phyloP scores from a whole-genome alignment of 2,797 vertebrate genomes.

The Sebastes steindachneri region DNA sequence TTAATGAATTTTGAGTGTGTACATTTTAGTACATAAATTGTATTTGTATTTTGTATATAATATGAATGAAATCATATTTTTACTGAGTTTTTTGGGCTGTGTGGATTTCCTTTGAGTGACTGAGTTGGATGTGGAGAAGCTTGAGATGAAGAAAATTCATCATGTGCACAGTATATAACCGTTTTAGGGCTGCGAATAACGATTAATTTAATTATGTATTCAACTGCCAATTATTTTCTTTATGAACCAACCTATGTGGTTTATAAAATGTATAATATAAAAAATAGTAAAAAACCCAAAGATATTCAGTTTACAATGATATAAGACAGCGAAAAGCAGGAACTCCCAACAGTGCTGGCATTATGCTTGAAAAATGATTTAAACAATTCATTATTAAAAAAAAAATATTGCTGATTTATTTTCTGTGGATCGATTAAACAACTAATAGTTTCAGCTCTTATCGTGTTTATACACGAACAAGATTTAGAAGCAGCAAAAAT shows the following conservation, averaged over 20 bases:
- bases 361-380: not conserved
- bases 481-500: not conserved
- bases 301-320: not conserved
- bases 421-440: not conserved
- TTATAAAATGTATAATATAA: not conserved
- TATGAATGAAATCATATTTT: conserved; percentile 86
- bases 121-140: not conserved
- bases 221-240: not conserved
- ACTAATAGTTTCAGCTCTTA: not conserved
- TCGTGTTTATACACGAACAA: not conserved
- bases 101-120: conserved; percentile 22
- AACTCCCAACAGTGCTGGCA: not conserved
- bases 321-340: not conserved
- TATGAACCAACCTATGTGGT: not conserved
- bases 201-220: not conserved
- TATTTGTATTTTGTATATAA: conserved; percentile 89
- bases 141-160: not conserved
- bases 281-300: not conserved
- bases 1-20: conserved; percentile 83
- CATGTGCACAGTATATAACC: not conserved
- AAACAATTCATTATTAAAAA: not conserved
- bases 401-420: not conserved
- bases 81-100: conserved; percentile 65
- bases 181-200: not conserved
- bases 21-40: conserved; percentile 90